Evolutionary conservation across 2,888 invertebrate genomes (phyloP).

Genomic region (Marronus borbonicus): DNA sequence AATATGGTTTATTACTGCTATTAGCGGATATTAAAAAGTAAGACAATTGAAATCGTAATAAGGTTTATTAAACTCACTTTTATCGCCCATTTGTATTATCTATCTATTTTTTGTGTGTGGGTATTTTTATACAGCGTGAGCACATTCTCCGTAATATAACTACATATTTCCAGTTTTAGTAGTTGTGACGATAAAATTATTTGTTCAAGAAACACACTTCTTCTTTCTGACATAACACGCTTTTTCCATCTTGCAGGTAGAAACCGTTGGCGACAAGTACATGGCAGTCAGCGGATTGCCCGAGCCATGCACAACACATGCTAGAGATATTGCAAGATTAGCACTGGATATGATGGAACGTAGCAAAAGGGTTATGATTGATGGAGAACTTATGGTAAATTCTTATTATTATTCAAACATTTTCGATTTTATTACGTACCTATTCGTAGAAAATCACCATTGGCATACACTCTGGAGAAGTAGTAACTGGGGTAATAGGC

Average conservation of each 20-base stretch:
- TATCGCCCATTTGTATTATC: no score
- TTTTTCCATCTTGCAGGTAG: conserved; percentile 78
- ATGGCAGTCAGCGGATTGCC: conserved; percentile 98
- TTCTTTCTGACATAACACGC: no score
- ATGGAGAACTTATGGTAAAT: conserved; percentile 89
- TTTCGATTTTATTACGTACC: not conserved
- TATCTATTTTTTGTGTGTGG: no score
- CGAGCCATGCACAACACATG: conserved; percentile 91
- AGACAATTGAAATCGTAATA: no score
- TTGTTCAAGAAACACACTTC: no score
- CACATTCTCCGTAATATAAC: no score
- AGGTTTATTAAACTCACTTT: no score
- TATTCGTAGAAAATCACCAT: conserved; percentile 87
- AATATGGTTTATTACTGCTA: no score
- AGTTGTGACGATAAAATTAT: no score
- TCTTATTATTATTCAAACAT: conserved; percentile 54
- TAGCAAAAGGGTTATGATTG: conserved; percentile 88
- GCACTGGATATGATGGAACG: conserved; percentile 97
- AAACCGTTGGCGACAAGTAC: conserved; percentile 98
- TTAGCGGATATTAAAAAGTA: no score
- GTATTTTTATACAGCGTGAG: no score
- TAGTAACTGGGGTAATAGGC: conserved; percentile 95
- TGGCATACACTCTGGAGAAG: conserved; percentile 95
- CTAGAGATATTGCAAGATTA: conserved; percentile 90
- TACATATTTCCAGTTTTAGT: no score